These are phyloP conservation scores for Phaethon lepturus DNA, from an alignment of 2,113 vertebrate genomes.

Conservation along the genomic window DNA sequence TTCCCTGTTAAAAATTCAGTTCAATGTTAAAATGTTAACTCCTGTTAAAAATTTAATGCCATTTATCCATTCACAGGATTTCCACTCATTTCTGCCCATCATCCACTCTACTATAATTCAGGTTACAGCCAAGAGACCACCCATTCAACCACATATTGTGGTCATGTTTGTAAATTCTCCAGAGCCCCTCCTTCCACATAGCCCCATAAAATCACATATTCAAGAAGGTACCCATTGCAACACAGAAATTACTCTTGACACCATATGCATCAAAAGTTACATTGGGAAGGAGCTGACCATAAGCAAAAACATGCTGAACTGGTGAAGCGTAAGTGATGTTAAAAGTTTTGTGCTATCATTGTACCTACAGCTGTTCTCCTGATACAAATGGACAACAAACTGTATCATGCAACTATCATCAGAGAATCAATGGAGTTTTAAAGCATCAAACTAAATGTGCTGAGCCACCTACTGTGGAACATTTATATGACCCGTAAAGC, in stretches of 20 bases:
- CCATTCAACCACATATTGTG: rapidly evolving
- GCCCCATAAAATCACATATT: not conserved
- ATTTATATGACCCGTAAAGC: not conserved
- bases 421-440: not conserved
- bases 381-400: not conserved
- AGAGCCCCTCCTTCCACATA: not conserved
- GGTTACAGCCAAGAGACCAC: not conserved
- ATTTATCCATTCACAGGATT: not conserved
- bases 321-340: not conserved
- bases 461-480: not conserved
- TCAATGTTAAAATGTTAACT: not conserved
- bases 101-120: not conserved
- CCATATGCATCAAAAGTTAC: not conserved
- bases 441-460: not conserved
- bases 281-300: not conserved
- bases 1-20: not conserved
- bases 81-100: not conserved
- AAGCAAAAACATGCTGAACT: not conserved
- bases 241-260: not conserved
- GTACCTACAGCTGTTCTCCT: not conserved
- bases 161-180: not conserved
- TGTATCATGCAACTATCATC: not conserved
- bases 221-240: not conserved
- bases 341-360: not conserved
- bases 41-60: not conserved